phyloP scores from a whole-genome alignment of 1,140 invertebrate species.

The Armadillidium nasatum region DNA sequence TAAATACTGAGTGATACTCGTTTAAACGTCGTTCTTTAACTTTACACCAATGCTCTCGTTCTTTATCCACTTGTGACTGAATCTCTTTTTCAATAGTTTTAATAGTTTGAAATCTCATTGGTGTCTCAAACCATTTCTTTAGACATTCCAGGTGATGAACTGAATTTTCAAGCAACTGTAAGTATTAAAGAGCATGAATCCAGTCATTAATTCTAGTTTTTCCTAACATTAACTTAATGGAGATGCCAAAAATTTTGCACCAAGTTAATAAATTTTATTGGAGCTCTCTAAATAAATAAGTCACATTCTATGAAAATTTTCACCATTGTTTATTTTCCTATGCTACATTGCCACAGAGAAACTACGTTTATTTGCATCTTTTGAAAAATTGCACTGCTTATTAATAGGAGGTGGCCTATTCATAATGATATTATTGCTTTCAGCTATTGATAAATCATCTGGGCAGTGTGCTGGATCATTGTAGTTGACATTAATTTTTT shows the following conservation, averaged over 20 bases:
- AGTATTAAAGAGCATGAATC: neutral
- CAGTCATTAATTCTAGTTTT: neutral
- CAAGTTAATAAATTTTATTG: neutral
- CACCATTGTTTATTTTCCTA: neutral
- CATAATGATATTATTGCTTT: neutral
- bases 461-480: neutral
- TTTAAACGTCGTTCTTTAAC: neutral
- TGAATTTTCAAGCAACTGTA: neutral
- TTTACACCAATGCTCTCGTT: slow-evolving; percentile 3
- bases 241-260: neutral
- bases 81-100: neutral
- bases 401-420: neutral
- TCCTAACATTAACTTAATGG: neutral
- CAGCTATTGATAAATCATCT: neutral
- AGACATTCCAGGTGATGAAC: neutral
- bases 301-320: neutral
- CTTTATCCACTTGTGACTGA: neutral
- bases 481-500: neutral
- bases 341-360: neutral
- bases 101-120: neutral
- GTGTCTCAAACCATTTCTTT: neutral
- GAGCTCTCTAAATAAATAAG: neutral
- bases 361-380: slow-evolving; percentile 4
- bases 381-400: neutral
- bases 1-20: neutral